Conservation (phyloP, 2,888 invertebrate genomes). For the Calameuta idolon region DNA sequence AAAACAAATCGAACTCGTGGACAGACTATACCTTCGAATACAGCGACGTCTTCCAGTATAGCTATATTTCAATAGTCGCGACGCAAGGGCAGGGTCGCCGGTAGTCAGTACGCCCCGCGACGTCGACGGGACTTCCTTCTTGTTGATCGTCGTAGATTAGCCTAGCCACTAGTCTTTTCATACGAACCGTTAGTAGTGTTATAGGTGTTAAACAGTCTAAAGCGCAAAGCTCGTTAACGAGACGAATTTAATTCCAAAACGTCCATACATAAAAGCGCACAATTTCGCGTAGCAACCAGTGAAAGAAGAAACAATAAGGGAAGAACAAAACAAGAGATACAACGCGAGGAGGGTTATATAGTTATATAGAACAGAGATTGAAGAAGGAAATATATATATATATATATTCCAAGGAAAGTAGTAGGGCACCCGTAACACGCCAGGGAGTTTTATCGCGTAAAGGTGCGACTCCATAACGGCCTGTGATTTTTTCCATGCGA, state of each 20-base stretch:
- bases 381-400: constrained; percentile 1
- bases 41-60: too few relatives aligned
- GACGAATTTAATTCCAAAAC: constrained; percentile 3
- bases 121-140: constrained; percentile 48
- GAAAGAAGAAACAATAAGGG: neutral
- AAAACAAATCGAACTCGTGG: too few relatives aligned
- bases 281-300: neutral
- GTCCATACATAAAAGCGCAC: constrained; percentile 12
- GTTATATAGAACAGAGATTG: constrained; percentile 6
- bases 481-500: neutral
- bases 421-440: neutral
- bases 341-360: neutral
- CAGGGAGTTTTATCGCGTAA: constrained; percentile 1
- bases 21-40: too few relatives aligned
- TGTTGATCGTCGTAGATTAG: constrained; percentile 30
- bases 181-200: neutral
- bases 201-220: neutral
- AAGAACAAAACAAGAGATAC: neutral
- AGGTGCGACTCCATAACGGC: constrained; percentile 8
- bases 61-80: constrained; percentile 37
- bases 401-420: neutral
- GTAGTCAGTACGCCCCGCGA: constrained; percentile 61
- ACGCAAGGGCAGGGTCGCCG: constrained; percentile 66
- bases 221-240: neutral
- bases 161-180: constrained; percentile 24